A percentile compares a stretch with the other conserved stretches of the same genome.
These are phyloP conservation scores for Rhabdomys pumilio DNA, from an alignment of 2,797 vertebrate genomes.

Conservation along the genomic window DNA sequence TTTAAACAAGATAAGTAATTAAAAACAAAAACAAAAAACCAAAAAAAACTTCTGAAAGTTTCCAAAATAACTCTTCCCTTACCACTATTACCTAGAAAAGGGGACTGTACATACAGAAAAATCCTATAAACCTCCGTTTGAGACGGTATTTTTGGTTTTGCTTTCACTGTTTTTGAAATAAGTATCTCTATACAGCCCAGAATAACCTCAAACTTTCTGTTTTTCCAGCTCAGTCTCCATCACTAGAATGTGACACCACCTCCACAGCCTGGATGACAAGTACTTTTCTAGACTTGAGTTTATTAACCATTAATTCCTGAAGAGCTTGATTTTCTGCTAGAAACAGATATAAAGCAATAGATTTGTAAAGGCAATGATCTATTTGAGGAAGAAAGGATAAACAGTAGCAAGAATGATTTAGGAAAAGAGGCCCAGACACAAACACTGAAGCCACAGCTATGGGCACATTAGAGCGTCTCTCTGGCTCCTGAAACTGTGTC, in stretches of 20 bases:
- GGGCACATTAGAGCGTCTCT: background rate
- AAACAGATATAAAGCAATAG: conserved; percentile 54
- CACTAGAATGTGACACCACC: background rate
- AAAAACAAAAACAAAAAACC: background rate
- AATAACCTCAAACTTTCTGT: background rate
- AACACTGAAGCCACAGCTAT: conserved; percentile 31
- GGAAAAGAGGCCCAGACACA: conserved; percentile 12
- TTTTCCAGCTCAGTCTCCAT: background rate
- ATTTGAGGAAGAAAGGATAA: conserved; percentile 9
- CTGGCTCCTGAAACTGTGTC: conserved; percentile 34
- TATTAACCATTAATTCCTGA: conserved; percentile 57
- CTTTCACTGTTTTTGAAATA: background rate
- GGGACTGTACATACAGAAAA: conserved; percentile 6
- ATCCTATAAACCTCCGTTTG: background rate
- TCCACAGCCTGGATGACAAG: background rate
- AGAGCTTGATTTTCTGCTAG: conserved; percentile 44
- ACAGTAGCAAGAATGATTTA: conserved; percentile 8
- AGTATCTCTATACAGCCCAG: background rate
- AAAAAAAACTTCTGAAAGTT: background rate
- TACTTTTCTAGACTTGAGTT: conserved; percentile 50
- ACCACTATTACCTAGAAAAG: background rate
- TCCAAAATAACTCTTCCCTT: conserved; percentile 1
- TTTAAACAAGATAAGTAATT: conserved; percentile 42
- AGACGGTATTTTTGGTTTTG: background rate
- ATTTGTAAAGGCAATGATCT: conserved; percentile 27